Evolutionary conservation across 1,140 invertebrate genomes (phyloP).

Genomic region (Procambarus virginalis): DNA sequence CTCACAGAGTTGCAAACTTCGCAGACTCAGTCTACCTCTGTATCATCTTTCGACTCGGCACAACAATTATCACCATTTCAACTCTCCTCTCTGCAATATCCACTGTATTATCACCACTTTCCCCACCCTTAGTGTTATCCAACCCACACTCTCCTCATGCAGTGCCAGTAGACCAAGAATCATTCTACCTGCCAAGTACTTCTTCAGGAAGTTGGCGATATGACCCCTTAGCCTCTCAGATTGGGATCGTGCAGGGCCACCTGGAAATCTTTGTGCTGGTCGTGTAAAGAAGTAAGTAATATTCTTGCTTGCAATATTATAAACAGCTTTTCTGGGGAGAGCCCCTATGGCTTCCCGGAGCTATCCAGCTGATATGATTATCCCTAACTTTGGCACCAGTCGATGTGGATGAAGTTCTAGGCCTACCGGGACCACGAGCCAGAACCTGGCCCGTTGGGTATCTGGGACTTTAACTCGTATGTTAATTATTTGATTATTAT

Average conservation of each 20-base stretch:
- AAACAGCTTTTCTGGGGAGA: too few species aligned
- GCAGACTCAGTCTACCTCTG: background rate
- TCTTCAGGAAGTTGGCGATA: conserved; percentile 12
- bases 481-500: too few species aligned
- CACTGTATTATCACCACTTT: background rate
- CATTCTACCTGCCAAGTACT: background rate
- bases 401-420: too few species aligned
- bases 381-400: too few species aligned
- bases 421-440: too few species aligned
- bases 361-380: too few species aligned
- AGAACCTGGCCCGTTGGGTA: too few species aligned
- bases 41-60: background rate
- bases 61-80: background rate
- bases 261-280: conserved; percentile 29
- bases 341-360: too few species aligned
- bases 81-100: background rate
- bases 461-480: too few species aligned
- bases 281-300: conserved; percentile 37
- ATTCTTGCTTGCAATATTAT: too few species aligned
- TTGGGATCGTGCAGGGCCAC: conserved; percentile 34
- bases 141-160: background rate
- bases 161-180: background rate
- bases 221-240: conserved; percentile 44
- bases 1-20: background rate
- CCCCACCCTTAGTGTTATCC: background rate